A percentile compares a stretch with the other conserved stretches of the same genome.
Evolutionary conservation across 2,888 invertebrate species (phyloP).

Genomic region (Drosophila prolongata): DNA sequence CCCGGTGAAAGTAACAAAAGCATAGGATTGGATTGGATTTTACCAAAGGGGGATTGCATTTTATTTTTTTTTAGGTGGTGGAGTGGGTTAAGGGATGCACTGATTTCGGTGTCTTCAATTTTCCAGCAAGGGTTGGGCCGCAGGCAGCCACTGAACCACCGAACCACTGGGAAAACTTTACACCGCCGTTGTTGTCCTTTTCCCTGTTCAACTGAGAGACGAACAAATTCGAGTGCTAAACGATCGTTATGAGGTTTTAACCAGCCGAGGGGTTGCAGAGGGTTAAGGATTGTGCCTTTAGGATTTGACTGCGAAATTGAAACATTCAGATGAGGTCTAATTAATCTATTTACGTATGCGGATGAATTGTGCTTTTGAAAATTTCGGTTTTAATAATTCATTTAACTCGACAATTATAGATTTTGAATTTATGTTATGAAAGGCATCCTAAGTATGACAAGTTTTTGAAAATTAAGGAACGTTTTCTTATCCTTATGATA

Average conservation of each 20-base stretch:
- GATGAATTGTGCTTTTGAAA: neutral
- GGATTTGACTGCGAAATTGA: constrained; percentile 38
- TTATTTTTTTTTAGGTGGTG: neutral
- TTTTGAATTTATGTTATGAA: too few species aligned
- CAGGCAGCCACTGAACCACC: constrained; percentile 7
- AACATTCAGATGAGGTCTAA: constrained; percentile 26
- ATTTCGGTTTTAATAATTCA: neutral
- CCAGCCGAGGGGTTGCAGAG: constrained; percentile 3
- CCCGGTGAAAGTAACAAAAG: constrained; percentile 75
- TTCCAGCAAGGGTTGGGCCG: constrained; percentile 25
- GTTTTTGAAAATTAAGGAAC: too few species aligned
- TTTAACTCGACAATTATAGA: too few species aligned
- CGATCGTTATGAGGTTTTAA: constrained; percentile 74
- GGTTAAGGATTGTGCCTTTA: constrained; percentile 17
- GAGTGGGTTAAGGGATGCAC: constrained; percentile 48
- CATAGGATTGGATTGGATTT: constrained; percentile 65
- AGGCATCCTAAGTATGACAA: too few species aligned
- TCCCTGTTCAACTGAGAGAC: constrained; percentile 35
- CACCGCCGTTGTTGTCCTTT: constrained; percentile 49
- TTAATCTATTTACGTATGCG: constrained; percentile 34
- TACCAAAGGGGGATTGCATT: constrained; percentile 21
- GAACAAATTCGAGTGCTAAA: constrained; percentile 71
- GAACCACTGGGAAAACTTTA: constrained; percentile 37
- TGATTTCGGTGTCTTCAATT: constrained; percentile 29
- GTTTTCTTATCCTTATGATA: too few species aligned